Evolutionary conservation across 2,797 vertebrate genomes (phyloP).

Genomic region (Sylvia borin): DNA sequence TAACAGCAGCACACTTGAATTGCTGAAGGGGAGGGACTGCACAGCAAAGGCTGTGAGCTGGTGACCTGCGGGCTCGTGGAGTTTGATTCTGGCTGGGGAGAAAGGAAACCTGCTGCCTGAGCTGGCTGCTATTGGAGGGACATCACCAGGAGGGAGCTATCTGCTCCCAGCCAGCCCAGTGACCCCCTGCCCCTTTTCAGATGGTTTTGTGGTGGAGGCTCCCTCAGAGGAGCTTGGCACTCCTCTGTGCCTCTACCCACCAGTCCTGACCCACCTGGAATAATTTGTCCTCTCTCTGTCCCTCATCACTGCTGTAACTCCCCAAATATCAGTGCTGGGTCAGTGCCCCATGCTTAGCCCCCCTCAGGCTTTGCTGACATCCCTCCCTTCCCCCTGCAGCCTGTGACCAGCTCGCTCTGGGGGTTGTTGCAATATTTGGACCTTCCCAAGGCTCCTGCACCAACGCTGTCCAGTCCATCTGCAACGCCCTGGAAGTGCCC

Average conservation of each 20-base stretch:
- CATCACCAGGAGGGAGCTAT: neutral
- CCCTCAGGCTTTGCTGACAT: neutral
- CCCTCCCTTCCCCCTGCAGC: constrained; percentile 76
- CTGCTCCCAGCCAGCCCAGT: neutral
- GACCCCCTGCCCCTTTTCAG: neutral
- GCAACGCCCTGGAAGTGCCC: constrained; percentile 96
- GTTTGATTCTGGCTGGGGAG: neutral
- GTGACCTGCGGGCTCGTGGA: neutral
- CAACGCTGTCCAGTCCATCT: constrained; percentile 97
- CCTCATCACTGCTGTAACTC: neutral
- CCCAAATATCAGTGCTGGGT: rapidly evolving
- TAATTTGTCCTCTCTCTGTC: neutral
- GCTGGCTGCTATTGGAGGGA: rapidly evolving
- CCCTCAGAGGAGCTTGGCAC: neutral
- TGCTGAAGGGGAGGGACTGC: neutral
- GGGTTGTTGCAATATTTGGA: constrained; percentile 97
- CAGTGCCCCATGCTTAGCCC: neutral
- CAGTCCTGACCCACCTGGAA: rapidly evolving
- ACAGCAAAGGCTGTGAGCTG: neutral
- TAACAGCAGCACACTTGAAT: neutral
- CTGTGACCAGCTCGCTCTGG: constrained; percentile 96
- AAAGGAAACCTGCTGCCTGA: neutral
- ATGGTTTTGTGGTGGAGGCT: neutral
- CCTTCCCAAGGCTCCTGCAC: constrained; percentile 97
- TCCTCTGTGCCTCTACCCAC: neutral